Base-by-base conservation (phyloP, 2,113 vertebrate species). In the Corythornis madagascariensis region DNA sequence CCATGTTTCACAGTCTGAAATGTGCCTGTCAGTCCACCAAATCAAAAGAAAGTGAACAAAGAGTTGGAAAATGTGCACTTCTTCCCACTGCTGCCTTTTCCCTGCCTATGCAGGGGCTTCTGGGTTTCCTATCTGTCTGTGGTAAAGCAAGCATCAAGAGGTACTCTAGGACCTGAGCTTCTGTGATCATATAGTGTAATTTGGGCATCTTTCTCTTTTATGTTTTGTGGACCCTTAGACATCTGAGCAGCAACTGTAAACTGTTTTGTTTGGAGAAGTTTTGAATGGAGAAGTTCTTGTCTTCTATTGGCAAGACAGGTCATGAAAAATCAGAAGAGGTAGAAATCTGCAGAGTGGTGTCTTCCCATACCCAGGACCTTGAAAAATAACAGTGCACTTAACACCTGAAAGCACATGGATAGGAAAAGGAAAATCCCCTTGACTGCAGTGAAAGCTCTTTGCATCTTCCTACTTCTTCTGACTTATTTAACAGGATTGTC, bases 381-480 rank as follows among this genome's bases (percentile, higher is more conserved):
- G 88, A 72, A 70, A 88, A 88, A 55, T n/a, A 84, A 0, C 25
- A 65, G 12, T 28, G n/a, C 35, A 18, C 7, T 85, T 65, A 78
- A 65, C 35, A 76, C 64, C 70, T 89, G 61, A 66, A 86, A 89
- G 55, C 29, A 33, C 10, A 10, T 17, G 47, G 50, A 7, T 65
- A 76, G 63, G 50, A 72, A 87, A 82, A 92, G 42, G 88, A 71
- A 88, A 94, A 81, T 78, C 25, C 40, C n/a, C 67, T 69, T 84
- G 66, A 29, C 55, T 78, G 61, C n/a, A 43, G 1, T 15, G 60
- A 61, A 70, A 92, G 19, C n/a, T 80, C 13, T 84, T 75, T 81
- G 35, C 35, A 35, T 35, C 35, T 35, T 35, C 35, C 35, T 35
- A 35, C 35, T 35, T 35, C 35, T 35, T 35, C 35, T 35, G 35